A percentile compares a stretch with the other conserved stretches of the same genome.
Evolutionary conservation across 2,888 invertebrate genomes (phyloP).

Genomic region (Magallana nippona): DNA sequence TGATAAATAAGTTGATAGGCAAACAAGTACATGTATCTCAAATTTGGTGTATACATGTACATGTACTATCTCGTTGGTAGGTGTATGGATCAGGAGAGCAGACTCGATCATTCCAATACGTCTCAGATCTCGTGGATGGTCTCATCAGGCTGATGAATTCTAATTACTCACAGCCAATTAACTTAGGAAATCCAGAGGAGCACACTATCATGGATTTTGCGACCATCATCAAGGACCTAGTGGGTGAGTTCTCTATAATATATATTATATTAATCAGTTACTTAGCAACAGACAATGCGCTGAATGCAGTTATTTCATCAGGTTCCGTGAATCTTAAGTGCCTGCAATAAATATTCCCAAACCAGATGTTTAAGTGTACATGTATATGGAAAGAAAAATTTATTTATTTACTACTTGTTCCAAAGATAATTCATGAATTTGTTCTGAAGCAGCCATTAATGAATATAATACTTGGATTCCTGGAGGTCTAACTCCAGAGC

Average conservation of each 20-base stretch:
- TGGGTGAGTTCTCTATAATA: constrained; percentile 79
- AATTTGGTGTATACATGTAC: too few species aligned
- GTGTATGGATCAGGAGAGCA: constrained; percentile 83
- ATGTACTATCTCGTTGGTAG: constrained; percentile 68
- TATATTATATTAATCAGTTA: too few species aligned
- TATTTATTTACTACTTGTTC: too few species aligned
- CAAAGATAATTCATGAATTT: too few species aligned
- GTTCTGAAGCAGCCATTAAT: too few species aligned
- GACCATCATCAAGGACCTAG: constrained; percentile 80
- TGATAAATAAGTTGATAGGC: too few species aligned
- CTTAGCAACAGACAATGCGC: not conserved
- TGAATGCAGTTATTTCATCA: not conserved
- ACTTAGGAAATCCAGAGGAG: constrained; percentile 98
- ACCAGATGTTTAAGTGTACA: too few species aligned
- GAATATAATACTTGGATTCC: too few species aligned
- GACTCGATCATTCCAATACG: constrained; percentile 97
- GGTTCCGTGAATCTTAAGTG: not conserved
- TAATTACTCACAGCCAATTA: constrained; percentile 95
- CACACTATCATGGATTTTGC: constrained; percentile 92
- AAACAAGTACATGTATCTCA: too few species aligned
- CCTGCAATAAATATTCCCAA: too few species aligned
- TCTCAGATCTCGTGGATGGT: constrained; percentile 97
- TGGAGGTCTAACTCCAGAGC: too few species aligned
- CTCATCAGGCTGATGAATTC: constrained; percentile 94
- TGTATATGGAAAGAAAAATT: too few species aligned